Conservation (phyloP, 2,888 invertebrate species). For the Rotaria sp. region DNA sequence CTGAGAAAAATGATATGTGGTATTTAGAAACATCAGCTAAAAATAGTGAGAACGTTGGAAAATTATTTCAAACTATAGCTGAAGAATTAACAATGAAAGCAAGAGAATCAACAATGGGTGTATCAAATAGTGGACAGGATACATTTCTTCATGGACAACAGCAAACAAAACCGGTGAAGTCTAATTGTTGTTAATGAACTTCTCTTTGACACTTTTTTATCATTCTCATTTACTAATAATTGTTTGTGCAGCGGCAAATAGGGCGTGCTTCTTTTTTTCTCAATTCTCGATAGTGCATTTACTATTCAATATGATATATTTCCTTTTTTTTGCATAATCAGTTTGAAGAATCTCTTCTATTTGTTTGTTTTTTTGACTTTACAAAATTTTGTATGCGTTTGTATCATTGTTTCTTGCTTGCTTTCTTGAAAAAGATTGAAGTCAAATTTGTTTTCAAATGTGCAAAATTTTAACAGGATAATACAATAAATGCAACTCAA, state of each 20-base stretch:
- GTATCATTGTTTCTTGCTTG: neutral
- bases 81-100: constrained; percentile 61
- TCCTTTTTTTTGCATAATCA: neutral
- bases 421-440: neutral
- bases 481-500: neutral
- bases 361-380: neutral
- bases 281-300: neutral
- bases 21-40: constrained; percentile 95
- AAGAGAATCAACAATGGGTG: neutral
- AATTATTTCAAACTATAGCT: constrained; percentile 90
- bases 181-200: neutral
- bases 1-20: constrained; percentile 81
- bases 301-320: neutral
- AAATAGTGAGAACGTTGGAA: constrained; percentile 92
- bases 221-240: too few relatives aligned
- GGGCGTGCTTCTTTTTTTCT: neutral
- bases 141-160: neutral
- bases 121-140: neutral
- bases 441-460: neutral
- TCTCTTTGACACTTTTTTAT: neutral
- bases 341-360: neutral
- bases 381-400: neutral
- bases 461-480: neutral
- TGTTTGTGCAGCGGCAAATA: neutral
- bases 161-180: constrained; percentile 9